Base-by-base conservation (phyloP, 2,888 invertebrate genomes). In the Brenthis hecate region DNA sequence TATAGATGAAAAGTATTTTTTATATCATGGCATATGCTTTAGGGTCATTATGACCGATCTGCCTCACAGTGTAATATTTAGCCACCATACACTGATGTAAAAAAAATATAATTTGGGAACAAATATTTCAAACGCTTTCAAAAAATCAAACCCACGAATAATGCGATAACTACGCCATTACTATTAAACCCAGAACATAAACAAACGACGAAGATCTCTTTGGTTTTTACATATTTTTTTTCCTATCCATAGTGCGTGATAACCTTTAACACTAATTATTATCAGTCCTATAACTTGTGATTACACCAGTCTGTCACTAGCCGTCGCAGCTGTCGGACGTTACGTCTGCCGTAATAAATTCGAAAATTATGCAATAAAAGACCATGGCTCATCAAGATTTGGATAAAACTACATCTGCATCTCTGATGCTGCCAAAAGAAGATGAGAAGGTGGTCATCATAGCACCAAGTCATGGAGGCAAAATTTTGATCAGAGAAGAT, bases 401-500 rank as follows among this genome's bases (percentile, higher is more conserved):
- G 23, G 79, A 77, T 13, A 78, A 78, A 66, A 76, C 74, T 43
- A 74, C 75, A 1, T 77, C 78, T 6, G 62, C 72, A 2, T 71
- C 73, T 2, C 71, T 75, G 2, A 78, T 79, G 75, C 56, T 77
- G 57, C 74, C 75, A 0, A 75, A 72, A 50, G 85, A 85, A 5
- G 77, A 72, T 11, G 83, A 85, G 13, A 83, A 84, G 68, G 78
- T 85, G 4, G 80, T 85, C 0, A 78, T 87, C 0, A 72, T 84
- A 0, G 72, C 82, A 0, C 81, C 83, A 0, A 72, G 65, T 11
- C 81, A 81, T 53, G 85, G 83, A 0, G 85, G 86, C 1, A 88
- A 85, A 72, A 82, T 86, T 5, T 74, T 92, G 53, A 84, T 92
- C 0, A 77, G 92, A 36, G 92, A 92, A 51, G 92, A 92, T 61